Evolutionary conservation across 2,113 vertebrate species (phyloP), one percentile per base, ranked within the genome.

Genomic region (Benitochromis conjunctus): DNA sequence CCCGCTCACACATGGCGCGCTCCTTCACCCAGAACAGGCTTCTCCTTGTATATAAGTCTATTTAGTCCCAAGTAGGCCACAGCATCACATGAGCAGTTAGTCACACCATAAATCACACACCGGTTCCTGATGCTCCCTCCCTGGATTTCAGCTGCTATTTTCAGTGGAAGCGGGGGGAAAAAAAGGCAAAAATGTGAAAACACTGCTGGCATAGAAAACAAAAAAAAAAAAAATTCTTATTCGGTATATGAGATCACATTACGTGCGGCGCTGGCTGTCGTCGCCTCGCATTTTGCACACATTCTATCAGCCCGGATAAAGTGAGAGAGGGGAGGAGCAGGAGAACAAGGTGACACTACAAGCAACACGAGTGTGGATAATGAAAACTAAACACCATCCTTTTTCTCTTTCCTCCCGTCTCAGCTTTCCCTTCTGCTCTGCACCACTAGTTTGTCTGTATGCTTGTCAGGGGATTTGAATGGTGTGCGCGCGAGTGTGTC

Each of bases 1-100:
- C 46, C 31, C 34, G 71, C 60, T 31, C 88, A 36, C 81, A 53
- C 78, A 57, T 85, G 82, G 9, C 3, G 24, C 46, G 24, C 46
- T 62, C 54, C 26, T 60, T 84, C 55, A 89, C 58, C 58, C 46
- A 82, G 51, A n/a, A 58, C 76, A 56, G 48, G 51, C 54, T 29
- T 41, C 71, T 86, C 21, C 64, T 38, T 89, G 84, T 87, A 48
- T 83, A 87, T 31, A 62, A 80, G 62, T 92, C 82, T 86, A 36
- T 89, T 85, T 85, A 80, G 83, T 81, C 87, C 82, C 90, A 94
- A 91, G 89, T 93, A 95, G 92, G 92, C 94, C 93, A 94, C 80
- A 31, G 86, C 62, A 2, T 91, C 92, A 92, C 92, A 89, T 85
- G 86, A 90, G 53, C 82, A 81, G 66, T 92, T 91, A 90, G 87